phyloP scores from a whole-genome alignment of 2,113 vertebrate genomes.

The Physeter macrocephalus region DNA sequence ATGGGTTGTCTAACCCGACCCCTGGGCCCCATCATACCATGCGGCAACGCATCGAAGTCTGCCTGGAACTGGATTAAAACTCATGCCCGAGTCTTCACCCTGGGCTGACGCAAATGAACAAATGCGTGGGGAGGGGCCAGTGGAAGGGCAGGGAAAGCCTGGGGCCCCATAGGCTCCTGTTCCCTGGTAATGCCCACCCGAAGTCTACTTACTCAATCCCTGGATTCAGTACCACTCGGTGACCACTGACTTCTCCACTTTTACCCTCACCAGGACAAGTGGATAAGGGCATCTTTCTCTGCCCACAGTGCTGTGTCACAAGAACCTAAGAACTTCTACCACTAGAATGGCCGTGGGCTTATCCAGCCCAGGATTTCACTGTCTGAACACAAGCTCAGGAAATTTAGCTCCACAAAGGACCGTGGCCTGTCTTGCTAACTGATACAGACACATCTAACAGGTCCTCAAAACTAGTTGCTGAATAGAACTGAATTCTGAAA shows the following conservation, averaged over 20 bases:
- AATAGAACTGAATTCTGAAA: background rate
- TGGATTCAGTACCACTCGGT: background rate
- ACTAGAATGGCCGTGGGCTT: background rate
- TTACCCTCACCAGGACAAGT: background rate
- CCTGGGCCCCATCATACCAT: background rate
- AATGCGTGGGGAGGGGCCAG: background rate
- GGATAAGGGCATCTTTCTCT: background rate
- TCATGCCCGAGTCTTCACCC: background rate
- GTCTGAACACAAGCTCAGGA: background rate
- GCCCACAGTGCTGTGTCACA: background rate
- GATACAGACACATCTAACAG: background rate
- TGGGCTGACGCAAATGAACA: background rate
- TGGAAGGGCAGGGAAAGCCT: background rate
- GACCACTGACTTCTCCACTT: background rate
- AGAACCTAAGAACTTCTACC: background rate
- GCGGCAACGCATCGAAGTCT: background rate
- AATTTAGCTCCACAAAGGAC: background rate
- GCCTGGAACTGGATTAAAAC: background rate
- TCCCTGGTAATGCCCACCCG: background rate
- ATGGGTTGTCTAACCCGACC: accelerated
- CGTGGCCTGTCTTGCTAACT: background rate
- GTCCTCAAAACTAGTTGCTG: background rate
- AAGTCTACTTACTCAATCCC: background rate
- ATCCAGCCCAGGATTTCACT: background rate
- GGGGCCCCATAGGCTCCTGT: background rate